Base-by-base conservation (phyloP, 2,888 invertebrate genomes). In the Microctonus brassicae region DNA sequence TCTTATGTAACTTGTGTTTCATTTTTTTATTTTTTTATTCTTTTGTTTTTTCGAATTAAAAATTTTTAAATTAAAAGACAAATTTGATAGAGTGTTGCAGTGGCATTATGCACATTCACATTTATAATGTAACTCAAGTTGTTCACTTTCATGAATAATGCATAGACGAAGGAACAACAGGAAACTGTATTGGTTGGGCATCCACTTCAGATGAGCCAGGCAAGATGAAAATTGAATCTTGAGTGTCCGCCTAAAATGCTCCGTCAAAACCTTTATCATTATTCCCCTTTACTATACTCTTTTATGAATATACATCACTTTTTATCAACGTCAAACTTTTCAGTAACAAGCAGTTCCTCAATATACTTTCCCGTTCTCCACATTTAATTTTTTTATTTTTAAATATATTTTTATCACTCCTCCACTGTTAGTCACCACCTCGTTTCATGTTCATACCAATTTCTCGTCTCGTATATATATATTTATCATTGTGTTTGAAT, bases 181-280 rank as follows among this genome's bases (percentile, higher is more conserved):
- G 84, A 83, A 78, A 81, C 84, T 80, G 81, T 80, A 79, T 82
- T 82, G 81, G 79, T 83, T 81, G 84, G 82, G 79, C 84, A 83
- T 80, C 84, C 86, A 82, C 86, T 87, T 80, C 85, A 84, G 83
- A 84, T 82, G 82, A 86, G 83, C 84, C 86, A 86, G 86, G 86
- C 86, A 86, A 86, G 86, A 85, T 76, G 81, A 83, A 47, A 86
- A 83, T 84, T 83, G 79, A 83, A 86, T 85, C 81, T 85, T 84
- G 83, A 85, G 82, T 85, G 81, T 83, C 79, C 76, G 78, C 78
- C 79, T 80, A 79, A 83, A 82, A 80, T 82, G 80, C 80, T 83
- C 79, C 79, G 82, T 78, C 79, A 80, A 80, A 77, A 77, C 78
- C 58, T n/a, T n/a, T n/a, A n/a, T n/a, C n/a, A n/a, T n/a, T n/a